Percentiles rank a stretch among this genome's conserved stretches.
phyloP scores from a whole-genome alignment of 2,888 invertebrate genomes.

The Clitarchus hookeri region DNA sequence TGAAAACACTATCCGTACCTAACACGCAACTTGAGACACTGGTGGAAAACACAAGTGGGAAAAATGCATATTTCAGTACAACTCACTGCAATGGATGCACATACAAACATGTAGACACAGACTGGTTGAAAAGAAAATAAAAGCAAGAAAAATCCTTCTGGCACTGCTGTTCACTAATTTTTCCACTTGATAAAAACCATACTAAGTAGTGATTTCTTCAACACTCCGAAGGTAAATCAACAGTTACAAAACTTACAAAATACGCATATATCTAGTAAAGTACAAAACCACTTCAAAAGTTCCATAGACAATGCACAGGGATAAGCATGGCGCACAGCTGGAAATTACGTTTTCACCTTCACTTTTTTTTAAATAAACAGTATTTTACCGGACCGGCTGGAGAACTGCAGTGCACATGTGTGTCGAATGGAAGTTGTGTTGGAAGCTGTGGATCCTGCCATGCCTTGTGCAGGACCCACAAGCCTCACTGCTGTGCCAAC shows the following conservation, averaged over 20 bases:
- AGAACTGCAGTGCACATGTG: neutral
- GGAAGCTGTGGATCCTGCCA: neutral
- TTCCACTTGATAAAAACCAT: constrained; percentile 9
- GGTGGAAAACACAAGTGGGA: constrained; percentile 1
- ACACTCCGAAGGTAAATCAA: neutral
- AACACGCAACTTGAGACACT: neutral
- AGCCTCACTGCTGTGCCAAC: neutral
- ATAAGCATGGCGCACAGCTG: neutral
- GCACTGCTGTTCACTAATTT: neutral
- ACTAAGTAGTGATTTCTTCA: neutral
- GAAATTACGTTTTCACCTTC: neutral
- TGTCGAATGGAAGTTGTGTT: neutral
- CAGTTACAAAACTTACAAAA: constrained; percentile 9
- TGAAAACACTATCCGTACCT: neutral
- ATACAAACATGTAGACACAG: neutral
- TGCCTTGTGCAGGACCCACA: neutral
- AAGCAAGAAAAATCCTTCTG: constrained; percentile 14
- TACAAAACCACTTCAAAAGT: constrained; percentile 9
- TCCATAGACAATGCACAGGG: neutral
- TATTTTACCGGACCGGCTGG: neutral
- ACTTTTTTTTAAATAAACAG: neutral
- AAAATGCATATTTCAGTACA: neutral
- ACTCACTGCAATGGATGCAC: constrained; percentile 1
- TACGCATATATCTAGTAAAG: constrained; percentile 2
- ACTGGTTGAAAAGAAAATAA: neutral